A percentile compares a stretch with the other conserved stretches of the same genome.
phyloP scores from a whole-genome alignment of 2,888 invertebrate species.

The Caradrina clavipalpis region DNA sequence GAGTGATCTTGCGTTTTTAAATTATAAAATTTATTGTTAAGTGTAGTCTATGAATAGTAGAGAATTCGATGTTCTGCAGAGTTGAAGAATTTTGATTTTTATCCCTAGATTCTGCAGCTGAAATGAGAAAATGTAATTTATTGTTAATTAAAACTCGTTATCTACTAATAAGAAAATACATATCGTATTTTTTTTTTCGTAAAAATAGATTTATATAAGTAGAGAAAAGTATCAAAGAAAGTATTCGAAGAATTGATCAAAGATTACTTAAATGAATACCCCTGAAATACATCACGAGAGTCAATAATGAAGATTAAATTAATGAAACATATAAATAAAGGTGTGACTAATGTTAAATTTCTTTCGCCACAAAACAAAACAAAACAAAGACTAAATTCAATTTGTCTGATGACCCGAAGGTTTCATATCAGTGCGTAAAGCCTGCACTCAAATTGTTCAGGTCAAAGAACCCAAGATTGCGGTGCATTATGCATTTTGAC shows the following conservation, averaged over 20 bases:
- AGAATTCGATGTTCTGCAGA: no score
- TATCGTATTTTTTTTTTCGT: no score
- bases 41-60: no score
- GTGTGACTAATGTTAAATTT: slow-evolving; percentile 49
- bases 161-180: no score
- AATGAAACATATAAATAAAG: slow-evolving; percentile 25
- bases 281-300: not conserved
- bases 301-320: slow-evolving; percentile 10
- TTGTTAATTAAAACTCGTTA: no score
- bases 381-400: slow-evolving; percentile 43
- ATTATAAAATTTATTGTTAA: no score
- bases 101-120: no score
- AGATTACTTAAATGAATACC: not conserved
- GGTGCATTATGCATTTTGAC: not conserved
- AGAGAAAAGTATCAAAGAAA: not conserved
- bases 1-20: no score
- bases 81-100: no score
- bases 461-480: not conserved
- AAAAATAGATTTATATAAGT: no score
- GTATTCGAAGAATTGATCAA: not conserved
- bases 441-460: slow-evolving; percentile 21
- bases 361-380: slow-evolving; percentile 7
- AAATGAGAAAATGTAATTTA: no score
- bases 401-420: slow-evolving; percentile 39
- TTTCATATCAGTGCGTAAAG: slow-evolving; percentile 24